Evolutionary conservation across 2,113 vertebrate genomes (phyloP), one percentile per base, ranked within the genome.

Genomic region (Conger conger): DNA sequence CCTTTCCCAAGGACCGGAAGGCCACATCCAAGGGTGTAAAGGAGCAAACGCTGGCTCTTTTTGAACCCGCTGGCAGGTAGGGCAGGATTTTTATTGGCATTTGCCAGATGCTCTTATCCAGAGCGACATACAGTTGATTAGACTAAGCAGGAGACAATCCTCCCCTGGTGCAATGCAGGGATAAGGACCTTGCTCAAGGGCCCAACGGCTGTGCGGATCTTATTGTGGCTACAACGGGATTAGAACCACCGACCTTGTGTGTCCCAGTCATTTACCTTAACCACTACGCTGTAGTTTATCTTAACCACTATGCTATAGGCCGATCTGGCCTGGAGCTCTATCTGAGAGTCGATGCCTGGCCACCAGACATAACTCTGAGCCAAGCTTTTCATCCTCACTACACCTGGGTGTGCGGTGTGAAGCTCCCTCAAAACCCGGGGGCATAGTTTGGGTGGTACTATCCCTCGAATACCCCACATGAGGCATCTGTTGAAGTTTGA

Each of bases 351-450:
- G 17, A 54, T 63, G 11, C 54, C 35, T 0, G 77, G 83, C 77
- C 83, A 85, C 77, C 77, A 85, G 20, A 85, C 76, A 63, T 80
- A 85, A 9, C 78, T 30, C 16, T 54, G 1, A 4, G 76, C 83
- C 18, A 85, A 60, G 45, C n/a, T 17, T 36, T 80, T 80, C 84
- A 85, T 85, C 20, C 37, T 60, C 53, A 85, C 84, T 16, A 85
- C 35, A 40, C 84, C 84, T 33, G 54, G 84, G 33, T 80, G 78
- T 27, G 30, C 57, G 38, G 33, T 60, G 15, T 85, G 45, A 8
- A 85, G 37, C 53, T 85, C 77, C 63, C n/a, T 36, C 30, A 85
- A 27, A 37, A 85, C 50, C 0, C 16, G 42, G 33, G 30, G 30
- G 68, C 16, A 27, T 13, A 82, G 53, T 82, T 77, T 86, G 15